Evolutionary conservation across 2,888 invertebrate genomes (phyloP).

Genomic region (Cabera pusaria): DNA sequence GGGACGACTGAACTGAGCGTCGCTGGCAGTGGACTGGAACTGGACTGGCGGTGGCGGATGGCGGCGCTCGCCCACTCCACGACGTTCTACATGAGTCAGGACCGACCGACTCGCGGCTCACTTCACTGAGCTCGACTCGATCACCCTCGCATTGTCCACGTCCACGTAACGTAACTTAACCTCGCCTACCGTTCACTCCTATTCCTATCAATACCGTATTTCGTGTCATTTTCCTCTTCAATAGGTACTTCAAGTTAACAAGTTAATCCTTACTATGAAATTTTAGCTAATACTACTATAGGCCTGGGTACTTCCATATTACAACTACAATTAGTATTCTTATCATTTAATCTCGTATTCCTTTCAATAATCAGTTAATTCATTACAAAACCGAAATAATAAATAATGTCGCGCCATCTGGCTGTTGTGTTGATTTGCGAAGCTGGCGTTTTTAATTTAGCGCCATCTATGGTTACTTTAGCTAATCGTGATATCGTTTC

Average conservation of each 20-base stretch:
- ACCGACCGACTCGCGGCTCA: constrained; percentile 50
- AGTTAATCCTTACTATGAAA: too few relatives aligned
- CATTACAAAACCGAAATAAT: constrained; percentile 17
- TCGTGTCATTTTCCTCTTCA: constrained; percentile 30
- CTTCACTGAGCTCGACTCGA: constrained; percentile 50
- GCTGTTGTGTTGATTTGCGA: constrained; percentile 3
- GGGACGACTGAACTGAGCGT: constrained; percentile 48
- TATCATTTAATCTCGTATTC: constrained; percentile 19
- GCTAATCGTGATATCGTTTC: neutral
- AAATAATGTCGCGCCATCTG: constrained; percentile 11
- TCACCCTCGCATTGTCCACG: constrained; percentile 34
- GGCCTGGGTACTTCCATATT: too few relatives aligned
- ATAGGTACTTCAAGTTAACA: too few relatives aligned
- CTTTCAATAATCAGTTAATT: constrained; percentile 8
- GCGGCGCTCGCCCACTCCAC: constrained; percentile 18
- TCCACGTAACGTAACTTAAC: constrained; percentile 33
- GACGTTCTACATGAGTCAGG: constrained; percentile 40
- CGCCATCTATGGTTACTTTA: constrained; percentile 19
- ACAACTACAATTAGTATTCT: too few relatives aligned
- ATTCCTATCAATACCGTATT: constrained; percentile 13
- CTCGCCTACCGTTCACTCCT: constrained; percentile 45
- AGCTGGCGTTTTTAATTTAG: constrained; percentile 3
- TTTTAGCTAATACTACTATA: too few relatives aligned
- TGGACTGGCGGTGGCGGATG: constrained; percentile 28
- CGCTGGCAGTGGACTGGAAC: constrained; percentile 40